These are phyloP conservation scores for Drosophila trapezifrons DNA, from an alignment of 1,140 invertebrate species.

Conservation along the genomic window DNA sequence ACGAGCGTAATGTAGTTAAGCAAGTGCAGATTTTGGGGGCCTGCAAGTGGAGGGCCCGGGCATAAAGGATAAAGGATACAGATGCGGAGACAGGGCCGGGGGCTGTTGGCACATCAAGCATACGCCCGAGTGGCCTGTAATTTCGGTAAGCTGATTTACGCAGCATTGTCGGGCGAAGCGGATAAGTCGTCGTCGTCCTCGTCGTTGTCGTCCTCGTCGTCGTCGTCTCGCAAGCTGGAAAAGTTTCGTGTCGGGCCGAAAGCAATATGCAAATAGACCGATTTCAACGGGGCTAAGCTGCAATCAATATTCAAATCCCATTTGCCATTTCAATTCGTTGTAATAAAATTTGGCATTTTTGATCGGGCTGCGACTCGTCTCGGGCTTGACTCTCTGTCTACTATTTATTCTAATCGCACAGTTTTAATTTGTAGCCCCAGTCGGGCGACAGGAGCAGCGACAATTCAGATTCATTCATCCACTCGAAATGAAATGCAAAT, in stretches of 20 bases:
- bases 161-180: conserved; percentile 67
- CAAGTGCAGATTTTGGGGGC: conserved; percentile 69
- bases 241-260: conserved; percentile 59
- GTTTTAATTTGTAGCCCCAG: conserved; percentile 45
- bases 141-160: conserved; percentile 78
- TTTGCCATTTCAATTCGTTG: conserved; percentile 74
- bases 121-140: conserved; percentile 66
- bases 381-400: conserved; percentile 22
- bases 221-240: conserved; percentile 49
- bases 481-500: conserved; percentile 81
- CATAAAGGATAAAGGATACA: conserved; percentile 3
- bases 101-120: conserved; percentile 20
- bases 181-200: conserved; percentile 47
- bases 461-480: conserved; percentile 68
- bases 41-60: conserved; percentile 21
- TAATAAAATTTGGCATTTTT: conserved; percentile 77
- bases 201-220: conserved; percentile 7
- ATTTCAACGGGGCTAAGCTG: conserved; percentile 66
- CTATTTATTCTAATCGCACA: conserved; percentile 74
- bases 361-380: conserved; percentile 34
- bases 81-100: neutral
- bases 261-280: conserved; percentile 78
- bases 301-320: conserved; percentile 83
- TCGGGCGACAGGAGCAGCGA: conserved; percentile 17
- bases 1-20: conserved; percentile 73